Conservation (phyloP, 1,140 invertebrate species). For the Platorchestia sp. region DNA sequence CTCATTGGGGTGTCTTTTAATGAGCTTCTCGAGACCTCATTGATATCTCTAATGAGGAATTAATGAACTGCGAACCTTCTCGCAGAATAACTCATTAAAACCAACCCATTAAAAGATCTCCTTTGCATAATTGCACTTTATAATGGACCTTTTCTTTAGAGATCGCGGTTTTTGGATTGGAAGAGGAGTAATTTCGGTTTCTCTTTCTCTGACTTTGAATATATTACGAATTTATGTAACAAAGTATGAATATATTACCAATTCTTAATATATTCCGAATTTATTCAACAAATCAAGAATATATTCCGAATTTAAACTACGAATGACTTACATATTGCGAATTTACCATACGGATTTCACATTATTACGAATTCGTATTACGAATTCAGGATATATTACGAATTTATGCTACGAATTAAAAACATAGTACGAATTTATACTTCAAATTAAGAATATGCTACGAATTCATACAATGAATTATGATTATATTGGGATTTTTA, state of each 20-base stretch:
- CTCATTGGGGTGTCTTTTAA: background rate
- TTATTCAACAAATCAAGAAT: background rate
- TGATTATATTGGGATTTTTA: no score
- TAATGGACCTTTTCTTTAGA: background rate
- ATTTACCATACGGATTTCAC: no score
- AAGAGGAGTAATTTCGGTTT: background rate
- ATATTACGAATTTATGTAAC: no score
- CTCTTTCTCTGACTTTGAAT: no score
- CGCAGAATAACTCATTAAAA: background rate
- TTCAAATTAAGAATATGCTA: no score
- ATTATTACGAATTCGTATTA: no score
- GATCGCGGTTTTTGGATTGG: background rate
- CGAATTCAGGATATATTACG: no score
- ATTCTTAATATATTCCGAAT: background rate
- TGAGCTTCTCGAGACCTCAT: background rate
- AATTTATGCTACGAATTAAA: no score
- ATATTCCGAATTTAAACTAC: background rate
- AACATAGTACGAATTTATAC: no score
- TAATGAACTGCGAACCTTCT: background rate
- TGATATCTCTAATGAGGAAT: conserved; percentile 9
- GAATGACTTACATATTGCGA: background rate
- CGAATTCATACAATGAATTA: no score
- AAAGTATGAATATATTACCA: background rate
- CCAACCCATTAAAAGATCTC: background rate
- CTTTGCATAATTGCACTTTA: background rate